Evolutionary conservation across 2,113 vertebrate genomes (phyloP).

Genomic region (Rhea americana): DNA sequence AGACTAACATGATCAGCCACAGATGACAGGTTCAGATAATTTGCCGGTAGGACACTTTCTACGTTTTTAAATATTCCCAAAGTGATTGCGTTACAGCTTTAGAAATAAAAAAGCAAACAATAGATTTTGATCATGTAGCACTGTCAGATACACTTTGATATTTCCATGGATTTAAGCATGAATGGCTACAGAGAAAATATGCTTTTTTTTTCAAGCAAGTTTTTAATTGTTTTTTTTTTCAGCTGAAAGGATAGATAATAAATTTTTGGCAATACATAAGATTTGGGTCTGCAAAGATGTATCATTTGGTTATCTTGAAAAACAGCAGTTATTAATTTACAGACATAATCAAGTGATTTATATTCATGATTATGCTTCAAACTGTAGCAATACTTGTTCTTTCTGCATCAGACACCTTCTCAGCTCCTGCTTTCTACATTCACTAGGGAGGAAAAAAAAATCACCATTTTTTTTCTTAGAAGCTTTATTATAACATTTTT

Average conservation of each 20-base stretch:
- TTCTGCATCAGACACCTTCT: not conserved
- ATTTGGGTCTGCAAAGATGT: not conserved
- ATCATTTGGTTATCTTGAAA: not conserved
- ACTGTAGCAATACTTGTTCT: not conserved
- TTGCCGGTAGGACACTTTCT: not conserved
- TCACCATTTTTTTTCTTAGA: not conserved
- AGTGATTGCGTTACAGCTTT: not conserved
- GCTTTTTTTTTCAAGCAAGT: not conserved
- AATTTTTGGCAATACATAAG: not conserved
- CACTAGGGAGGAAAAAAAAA: not conserved
- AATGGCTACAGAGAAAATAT: not conserved
- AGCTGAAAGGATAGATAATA: not conserved
- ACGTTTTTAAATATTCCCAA: not conserved
- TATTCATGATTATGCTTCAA: constrained; percentile 19
- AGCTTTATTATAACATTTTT: not conserved
- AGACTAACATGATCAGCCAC: not conserved
- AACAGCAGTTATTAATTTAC: constrained; percentile 25
- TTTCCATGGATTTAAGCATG: not conserved
- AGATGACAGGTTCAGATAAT: not conserved
- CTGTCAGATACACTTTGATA: not conserved
- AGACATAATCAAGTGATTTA: constrained; percentile 10
- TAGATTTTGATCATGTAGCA: not conserved
- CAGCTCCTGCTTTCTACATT: not conserved
- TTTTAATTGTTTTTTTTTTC: constrained; percentile 4
- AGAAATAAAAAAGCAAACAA: not conserved